Base-by-base conservation (phyloP, 2,113 vertebrate genomes). In the Tautogolabrus adspersus region DNA sequence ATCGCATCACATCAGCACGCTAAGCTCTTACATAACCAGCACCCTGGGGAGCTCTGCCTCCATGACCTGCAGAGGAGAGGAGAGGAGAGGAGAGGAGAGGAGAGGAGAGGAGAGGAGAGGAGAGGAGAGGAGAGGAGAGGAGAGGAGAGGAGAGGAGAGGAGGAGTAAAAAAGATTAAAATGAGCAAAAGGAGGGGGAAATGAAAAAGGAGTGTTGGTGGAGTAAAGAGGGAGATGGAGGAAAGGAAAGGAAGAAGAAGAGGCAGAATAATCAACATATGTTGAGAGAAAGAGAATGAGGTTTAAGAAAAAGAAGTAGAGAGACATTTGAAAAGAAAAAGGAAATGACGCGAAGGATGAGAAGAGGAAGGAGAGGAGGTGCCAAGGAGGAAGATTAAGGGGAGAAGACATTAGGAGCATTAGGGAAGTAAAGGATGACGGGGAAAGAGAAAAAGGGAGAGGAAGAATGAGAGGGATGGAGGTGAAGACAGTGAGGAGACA, bases 21-120 rank as follows among this genome's bases (percentile, higher is more conserved):
- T 63, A 72, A 72, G 75, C 51, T 66, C 54, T 90, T 88, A 86
- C 87, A 79, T 88, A 89, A 89, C 56, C 63, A 61, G 49, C 51
- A 30, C 59, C 79, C 56, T 9, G 71, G 30, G 69, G 81, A 79
- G 47, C 51, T 83, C 62, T 47, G 22, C 40, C 51, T 69, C 49
- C 60, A 56, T 55, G 75, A 74, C 75, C 67, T 19, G 15, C 65
- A 19, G 37, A 12, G 10, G 18, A 38, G 51, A 54, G 1, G 37
- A 54, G 11, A 38, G 7, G 47, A 26, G 60, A 62, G 13, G 7
- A 22, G 10, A 47, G 46, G 6, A 47, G 46, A 16, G 0, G 37
- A 19, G 23, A 11, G 13, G 9, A 21, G 42, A 9, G 7, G 11
- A 34, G 8, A 1, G 15, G 2, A 10, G 18, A 2, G 13, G 16